Evolutionary conservation across 2,797 vertebrate species (phyloP).

Genomic region (Dendrocincla tyrannina): DNA sequence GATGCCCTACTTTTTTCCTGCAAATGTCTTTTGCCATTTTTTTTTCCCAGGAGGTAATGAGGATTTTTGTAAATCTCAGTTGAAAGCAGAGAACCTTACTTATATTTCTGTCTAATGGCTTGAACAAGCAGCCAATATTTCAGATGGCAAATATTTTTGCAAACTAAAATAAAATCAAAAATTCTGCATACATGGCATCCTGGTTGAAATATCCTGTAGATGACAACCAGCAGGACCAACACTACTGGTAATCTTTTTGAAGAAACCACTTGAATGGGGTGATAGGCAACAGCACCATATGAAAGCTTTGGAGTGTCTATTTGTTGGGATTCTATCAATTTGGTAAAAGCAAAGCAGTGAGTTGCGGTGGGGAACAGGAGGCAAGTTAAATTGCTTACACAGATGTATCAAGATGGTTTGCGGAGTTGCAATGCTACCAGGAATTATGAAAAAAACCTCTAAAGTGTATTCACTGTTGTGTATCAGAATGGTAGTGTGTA

Average conservation of each 20-base stretch:
- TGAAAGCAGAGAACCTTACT: neutral
- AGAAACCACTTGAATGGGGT: neutral
- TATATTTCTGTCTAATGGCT: neutral
- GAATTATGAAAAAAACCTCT: neutral
- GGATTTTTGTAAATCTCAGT: neutral
- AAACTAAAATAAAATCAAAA: neutral
- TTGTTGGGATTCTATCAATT: neutral
- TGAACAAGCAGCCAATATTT: neutral
- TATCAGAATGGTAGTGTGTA: neutral
- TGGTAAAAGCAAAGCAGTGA: neutral
- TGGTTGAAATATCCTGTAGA: neutral
- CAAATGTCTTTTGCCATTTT: neutral
- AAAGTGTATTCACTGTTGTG: neutral
- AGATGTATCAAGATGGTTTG: neutral
- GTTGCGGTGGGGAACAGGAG: neutral
- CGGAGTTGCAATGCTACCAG: neutral
- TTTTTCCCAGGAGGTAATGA: neutral
- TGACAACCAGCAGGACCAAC: neutral
- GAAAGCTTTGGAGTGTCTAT: neutral
- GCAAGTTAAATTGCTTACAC: neutral
- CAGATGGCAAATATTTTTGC: neutral
- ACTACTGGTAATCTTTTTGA: neutral
- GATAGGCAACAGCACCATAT: accelerated
- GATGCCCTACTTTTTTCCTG: conserved; percentile 34
- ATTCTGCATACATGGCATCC: neutral